Evolutionary conservation across 2,113 vertebrate species (phyloP), one percentile per base, ranked within the genome.

Genomic region (Pelobates fuscus): DNA sequence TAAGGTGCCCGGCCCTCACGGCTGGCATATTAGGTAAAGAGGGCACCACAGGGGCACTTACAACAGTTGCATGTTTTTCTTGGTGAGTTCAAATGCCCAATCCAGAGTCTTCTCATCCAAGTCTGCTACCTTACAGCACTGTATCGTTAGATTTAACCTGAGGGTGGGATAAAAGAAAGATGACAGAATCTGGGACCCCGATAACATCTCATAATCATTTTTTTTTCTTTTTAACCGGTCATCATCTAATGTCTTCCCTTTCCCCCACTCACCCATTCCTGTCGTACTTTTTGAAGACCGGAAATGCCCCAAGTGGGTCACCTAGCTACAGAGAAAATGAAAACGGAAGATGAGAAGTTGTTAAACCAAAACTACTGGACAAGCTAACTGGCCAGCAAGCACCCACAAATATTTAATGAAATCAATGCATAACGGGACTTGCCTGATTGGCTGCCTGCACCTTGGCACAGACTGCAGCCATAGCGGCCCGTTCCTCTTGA

Each of bases 391-490:
- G 32, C 32, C 32, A 37, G 32, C 32, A 37, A 5, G 10, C 1
- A 37, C 32, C 4, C 12, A 49, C 44, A 49, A 8, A 41, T 41
- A 41, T 1, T 41, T 41, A 41, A 41, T 41, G 7, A 7, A 41
- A 41, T 12, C 7, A 41, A 41, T 12, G 14, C 37, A 7, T 8
- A 41, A 41, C 37, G 14, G 10, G 32, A 78, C 81, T 86, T 77
- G 96, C 96, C 92, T 97, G 94, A 87, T 98, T 98, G 79, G 96
- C 96, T 0, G 95, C 92, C 0, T 97, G 96, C 79, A 97, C 95
- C 82, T 95, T 96, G 79, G 95, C 95, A 11, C 93, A 97, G 21
- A 96, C 92, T 0, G 95, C 95, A 0, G 95, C 94, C 95, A 97
- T 97, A 30, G 95, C 95, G 0, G 95, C 96, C 25, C 94, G 88